phyloP scores from a whole-genome alignment of 2,797 vertebrate genomes.

The Rhinatrema bivittatum region DNA sequence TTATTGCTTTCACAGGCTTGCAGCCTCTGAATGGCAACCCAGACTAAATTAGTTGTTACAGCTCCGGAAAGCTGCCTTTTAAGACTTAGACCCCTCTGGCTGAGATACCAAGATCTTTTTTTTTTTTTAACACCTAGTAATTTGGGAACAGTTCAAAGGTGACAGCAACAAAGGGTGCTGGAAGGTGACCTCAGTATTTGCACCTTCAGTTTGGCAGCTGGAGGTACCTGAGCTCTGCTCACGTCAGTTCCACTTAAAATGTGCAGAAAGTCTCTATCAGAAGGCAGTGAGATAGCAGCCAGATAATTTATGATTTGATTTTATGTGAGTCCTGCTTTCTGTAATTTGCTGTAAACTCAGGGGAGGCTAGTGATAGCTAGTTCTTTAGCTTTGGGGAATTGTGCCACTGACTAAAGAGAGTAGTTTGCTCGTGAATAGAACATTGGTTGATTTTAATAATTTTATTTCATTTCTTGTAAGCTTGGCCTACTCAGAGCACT shows the following conservation, averaged over 20 bases:
- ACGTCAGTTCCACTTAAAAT: slow-evolving; percentile 73
- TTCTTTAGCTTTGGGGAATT: slow-evolving; percentile 71
- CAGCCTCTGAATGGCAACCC: slow-evolving; percentile 58
- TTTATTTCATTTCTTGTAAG: slow-evolving; percentile 75
- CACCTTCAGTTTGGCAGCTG: slow-evolving; percentile 59
- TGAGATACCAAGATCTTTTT: slow-evolving; percentile 25
- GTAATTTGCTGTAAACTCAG: slow-evolving; percentile 91
- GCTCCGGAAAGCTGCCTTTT: slow-evolving; percentile 49
- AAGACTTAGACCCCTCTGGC: slow-evolving; percentile 40
- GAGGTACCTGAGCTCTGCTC: slow-evolving; percentile 59
- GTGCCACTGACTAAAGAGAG: slow-evolving; percentile 66
- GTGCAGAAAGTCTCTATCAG: slow-evolving; percentile 71
- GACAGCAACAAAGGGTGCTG: slow-evolving; percentile 50
- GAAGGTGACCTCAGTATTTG: slow-evolving; percentile 60
- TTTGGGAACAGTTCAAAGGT: slow-evolving; percentile 67
- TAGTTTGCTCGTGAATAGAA: slow-evolving; percentile 75
- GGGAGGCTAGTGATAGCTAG: slow-evolving; percentile 77
- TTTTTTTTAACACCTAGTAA: slow-evolving; percentile 43
- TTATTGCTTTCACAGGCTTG: slow-evolving; percentile 59
- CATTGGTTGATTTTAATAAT: slow-evolving; percentile 70
- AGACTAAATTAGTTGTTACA: slow-evolving; percentile 62
- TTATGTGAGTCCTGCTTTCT: slow-evolving; percentile 90
- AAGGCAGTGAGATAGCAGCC: slow-evolving; percentile 84
- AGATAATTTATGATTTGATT: slow-evolving; percentile 99
- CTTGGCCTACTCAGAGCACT: slow-evolving; percentile 64